A percentile compares a stretch with the other conserved stretches of the same genome.
These are phyloP conservation scores for Rhopalosiphum maidis DNA, from an alignment of 1,140 invertebrate genomes.

Conservation along the genomic window DNA sequence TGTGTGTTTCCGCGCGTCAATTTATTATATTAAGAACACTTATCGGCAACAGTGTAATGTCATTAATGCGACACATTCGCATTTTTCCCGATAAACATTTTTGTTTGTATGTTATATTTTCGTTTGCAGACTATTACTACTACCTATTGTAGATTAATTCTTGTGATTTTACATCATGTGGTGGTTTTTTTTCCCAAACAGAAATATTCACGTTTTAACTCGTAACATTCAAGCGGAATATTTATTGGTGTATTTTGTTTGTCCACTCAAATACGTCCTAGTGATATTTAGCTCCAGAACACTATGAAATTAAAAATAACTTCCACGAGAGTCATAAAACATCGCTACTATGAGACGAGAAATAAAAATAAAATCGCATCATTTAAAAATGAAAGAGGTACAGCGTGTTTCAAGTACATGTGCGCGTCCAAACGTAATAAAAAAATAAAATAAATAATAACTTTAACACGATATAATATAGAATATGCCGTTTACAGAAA, in stretches of 20 bases:
- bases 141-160: no score
- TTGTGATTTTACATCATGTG: no score
- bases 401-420: no score
- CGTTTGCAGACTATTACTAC: background rate
- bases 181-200: background rate
- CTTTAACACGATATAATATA: no score
- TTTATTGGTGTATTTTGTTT: background rate
- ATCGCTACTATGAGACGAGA: no score
- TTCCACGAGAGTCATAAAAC: no score
- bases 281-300: background rate
- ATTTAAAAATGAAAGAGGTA: no score
- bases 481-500: no score
- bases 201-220: background rate
- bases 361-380: no score
- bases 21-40: background rate
- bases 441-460: no score
- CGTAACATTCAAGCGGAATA: background rate
- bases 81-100: background rate
- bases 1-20: background rate
- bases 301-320: background rate
- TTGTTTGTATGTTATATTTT: background rate
- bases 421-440: no score
- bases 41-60: background rate
- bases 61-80: background rate
- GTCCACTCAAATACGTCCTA: background rate